Percentiles rank a stretch among this genome's conserved stretches.
phyloP scores from a whole-genome alignment of 2,888 invertebrate genomes.

The Trachelus tabidus region DNA sequence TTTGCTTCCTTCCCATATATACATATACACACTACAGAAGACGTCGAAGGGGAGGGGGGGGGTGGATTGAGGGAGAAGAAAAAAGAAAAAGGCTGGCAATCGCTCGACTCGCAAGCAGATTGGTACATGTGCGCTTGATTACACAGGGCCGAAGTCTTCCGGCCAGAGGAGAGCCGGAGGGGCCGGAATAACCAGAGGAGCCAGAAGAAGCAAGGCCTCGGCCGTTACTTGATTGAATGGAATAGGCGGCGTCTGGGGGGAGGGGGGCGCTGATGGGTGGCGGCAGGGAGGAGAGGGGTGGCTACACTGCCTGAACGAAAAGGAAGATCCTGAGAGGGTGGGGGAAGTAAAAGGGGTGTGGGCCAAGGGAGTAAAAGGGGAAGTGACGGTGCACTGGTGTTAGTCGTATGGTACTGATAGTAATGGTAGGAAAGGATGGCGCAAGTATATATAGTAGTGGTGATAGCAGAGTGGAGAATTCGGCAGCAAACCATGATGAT shows the following conservation, averaged over 20 bases:
- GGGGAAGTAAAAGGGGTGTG: constrained; percentile 9
- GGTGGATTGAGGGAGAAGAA: background rate
- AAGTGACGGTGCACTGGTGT: background rate
- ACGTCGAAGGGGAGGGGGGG: background rate
- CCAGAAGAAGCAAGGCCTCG: background rate
- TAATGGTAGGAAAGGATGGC: background rate
- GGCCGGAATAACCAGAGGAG: background rate
- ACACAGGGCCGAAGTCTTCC: background rate
- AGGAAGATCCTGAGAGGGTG: constrained; percentile 11
- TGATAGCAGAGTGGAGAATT: constrained; percentile 20
- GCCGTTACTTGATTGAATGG: constrained; percentile 7
- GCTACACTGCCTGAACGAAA: background rate
- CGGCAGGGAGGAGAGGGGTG: background rate
- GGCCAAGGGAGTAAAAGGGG: constrained; percentile 12
- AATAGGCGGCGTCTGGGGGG: background rate
- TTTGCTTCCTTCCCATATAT: background rate
- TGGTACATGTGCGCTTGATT: constrained; percentile 15
- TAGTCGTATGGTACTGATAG: background rate
- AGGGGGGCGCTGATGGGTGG: too few relatives aligned
- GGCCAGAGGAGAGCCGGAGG: background rate
- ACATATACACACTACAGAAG: background rate
- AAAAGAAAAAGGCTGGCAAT: background rate
- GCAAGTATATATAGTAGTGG: background rate
- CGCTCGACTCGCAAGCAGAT: constrained; percentile 1
- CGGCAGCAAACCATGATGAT: constrained; percentile 45